Percentiles rank a stretch among this genome's conserved stretches.
These are phyloP conservation scores for Phainopepla nitens DNA, from an alignment of 2,113 vertebrate species.

Conservation along the genomic window DNA sequence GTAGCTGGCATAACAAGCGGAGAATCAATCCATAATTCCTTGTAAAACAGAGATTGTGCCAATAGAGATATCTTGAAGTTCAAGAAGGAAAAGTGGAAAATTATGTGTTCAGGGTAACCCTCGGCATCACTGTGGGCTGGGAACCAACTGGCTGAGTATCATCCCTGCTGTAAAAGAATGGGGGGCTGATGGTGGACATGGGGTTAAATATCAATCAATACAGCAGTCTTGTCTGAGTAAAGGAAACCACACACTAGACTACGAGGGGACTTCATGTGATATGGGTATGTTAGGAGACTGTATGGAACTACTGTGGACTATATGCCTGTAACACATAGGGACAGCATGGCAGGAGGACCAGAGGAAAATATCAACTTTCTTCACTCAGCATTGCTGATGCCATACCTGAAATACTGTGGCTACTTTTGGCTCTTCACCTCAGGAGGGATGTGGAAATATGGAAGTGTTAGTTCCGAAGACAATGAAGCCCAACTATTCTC, in stretches of 20 bases:
- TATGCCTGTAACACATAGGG: background rate
- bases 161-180: background rate
- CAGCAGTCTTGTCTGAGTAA: background rate
- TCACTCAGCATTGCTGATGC: background rate
- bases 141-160: background rate
- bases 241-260: background rate
- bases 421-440: background rate
- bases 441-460: background rate
- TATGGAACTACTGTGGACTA: background rate
- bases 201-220: background rate
- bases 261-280: background rate
- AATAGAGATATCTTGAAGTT: background rate
- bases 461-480: background rate
- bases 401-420: background rate
- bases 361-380: background rate
- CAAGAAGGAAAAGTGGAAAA: background rate
- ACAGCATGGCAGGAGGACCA: background rate
- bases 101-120: background rate
- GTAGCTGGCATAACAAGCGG: background rate
- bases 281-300: background rate
- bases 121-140: background rate
- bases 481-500: background rate
- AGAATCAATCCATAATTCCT: background rate
- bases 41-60: background rate
- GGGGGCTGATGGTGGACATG: background rate